Evolutionary conservation across 2,113 vertebrate species (phyloP).

Genomic region (Romanogobio albipinnatus): DNA sequence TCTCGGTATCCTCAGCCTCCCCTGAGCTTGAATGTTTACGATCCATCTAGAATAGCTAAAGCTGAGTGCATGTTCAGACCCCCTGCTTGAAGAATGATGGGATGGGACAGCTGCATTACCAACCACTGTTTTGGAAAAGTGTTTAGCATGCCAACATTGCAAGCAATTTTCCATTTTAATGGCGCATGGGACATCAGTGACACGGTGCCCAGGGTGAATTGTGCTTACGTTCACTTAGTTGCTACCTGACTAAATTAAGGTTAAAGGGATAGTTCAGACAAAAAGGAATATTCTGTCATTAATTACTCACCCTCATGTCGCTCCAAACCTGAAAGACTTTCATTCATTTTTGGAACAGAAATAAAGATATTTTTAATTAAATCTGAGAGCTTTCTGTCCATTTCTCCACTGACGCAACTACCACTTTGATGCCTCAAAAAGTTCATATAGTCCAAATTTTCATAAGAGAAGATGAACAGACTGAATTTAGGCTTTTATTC

Average conservation of each 20-base stretch:
- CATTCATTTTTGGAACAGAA: no score
- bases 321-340: no score
- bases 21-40: slow-evolving; percentile 4
- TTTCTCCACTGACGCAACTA: no score
- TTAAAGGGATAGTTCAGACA: background rate
- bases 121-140: slow-evolving; percentile 47
- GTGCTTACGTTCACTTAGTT: background rate
- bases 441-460: no score
- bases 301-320: no score
- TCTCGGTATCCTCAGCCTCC: background rate
- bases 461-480: no score
- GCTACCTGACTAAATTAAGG: background rate
- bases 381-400: no score
- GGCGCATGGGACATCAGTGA: slow-evolving; percentile 10
- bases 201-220: background rate
- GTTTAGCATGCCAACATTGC: slow-evolving; percentile 33
- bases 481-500: no score
- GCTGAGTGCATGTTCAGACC: slow-evolving; percentile 5
- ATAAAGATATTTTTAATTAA: no score
- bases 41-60: slow-evolving; percentile 27
- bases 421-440: no score
- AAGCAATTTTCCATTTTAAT: slow-evolving; percentile 32
- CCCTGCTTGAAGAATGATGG: slow-evolving; percentile 19
- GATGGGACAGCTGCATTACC: slow-evolving; percentile 30
- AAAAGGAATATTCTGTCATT: no score